These are phyloP conservation scores for Bruchidius siliquastri DNA, from an alignment of 2,888 invertebrate species.

Conservation along the genomic window DNA sequence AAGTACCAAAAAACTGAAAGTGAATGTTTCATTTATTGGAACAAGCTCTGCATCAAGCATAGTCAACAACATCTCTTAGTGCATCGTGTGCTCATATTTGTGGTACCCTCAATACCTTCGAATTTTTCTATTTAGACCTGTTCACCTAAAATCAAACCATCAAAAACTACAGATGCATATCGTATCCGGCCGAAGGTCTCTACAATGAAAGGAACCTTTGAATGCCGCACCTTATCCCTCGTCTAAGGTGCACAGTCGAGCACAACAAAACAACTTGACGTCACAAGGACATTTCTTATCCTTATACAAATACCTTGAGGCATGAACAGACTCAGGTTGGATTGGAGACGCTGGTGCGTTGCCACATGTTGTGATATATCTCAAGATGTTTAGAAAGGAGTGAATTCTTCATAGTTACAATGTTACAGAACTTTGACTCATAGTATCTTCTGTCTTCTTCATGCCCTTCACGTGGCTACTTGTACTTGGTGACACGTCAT, in stretches of 20 bases:
- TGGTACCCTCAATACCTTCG: too few species aligned
- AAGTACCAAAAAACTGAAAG: too few species aligned
- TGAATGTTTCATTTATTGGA: too few species aligned
- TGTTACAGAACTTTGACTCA: too few species aligned
- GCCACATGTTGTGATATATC: background rate
- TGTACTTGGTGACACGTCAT: too few species aligned
- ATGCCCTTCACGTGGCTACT: too few species aligned
- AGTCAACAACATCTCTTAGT: too few species aligned
- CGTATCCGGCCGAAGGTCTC: background rate
- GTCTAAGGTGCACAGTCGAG: background rate
- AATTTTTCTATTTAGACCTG: too few species aligned
- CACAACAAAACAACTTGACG: background rate
- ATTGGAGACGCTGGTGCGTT: background rate
- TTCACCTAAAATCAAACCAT: background rate
- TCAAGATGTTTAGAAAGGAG: background rate
- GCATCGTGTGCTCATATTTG: too few species aligned
- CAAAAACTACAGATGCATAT: background rate
- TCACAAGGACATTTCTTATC: background rate
- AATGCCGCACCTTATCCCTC: background rate
- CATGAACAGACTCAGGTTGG: background rate
- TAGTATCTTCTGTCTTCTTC: too few species aligned
- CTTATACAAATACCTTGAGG: background rate
- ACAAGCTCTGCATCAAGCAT: too few species aligned
- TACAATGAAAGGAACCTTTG: background rate
- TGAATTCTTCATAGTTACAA: background rate